Percentiles rank a stretch among this genome's conserved stretches.
Evolutionary conservation across 2,797 vertebrate species (phyloP).

Genomic region (Zenarchopterus dispar): DNA sequence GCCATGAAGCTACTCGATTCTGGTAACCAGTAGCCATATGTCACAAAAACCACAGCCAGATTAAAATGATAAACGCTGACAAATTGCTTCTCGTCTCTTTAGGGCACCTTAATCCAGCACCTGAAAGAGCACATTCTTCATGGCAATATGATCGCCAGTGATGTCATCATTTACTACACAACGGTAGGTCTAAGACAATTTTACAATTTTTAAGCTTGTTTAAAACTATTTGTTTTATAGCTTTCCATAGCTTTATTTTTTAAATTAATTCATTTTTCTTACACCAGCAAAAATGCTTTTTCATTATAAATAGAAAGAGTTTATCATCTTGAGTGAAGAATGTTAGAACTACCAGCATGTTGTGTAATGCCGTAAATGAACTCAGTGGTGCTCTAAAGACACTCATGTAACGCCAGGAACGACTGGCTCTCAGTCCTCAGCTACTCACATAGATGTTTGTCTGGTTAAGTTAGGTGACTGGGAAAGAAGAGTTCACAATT

Average conservation of each 20-base stretch:
- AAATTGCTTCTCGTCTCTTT: conserved; percentile 15
- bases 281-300: neutral
- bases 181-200: conserved; percentile 81
- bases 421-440: no score
- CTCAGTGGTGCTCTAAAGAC: no score
- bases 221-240: neutral
- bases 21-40: neutral
- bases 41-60: neutral
- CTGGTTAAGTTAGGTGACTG: no score
- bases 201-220: neutral
- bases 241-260: neutral
- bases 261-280: neutral
- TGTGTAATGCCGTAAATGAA: no score
- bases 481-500: no score
- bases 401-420: no score
- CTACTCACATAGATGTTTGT: no score
- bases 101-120: conserved; percentile 96
- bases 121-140: conserved; percentile 95
- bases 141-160: conserved; percentile 88
- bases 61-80: neutral
- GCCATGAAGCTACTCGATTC: no score
- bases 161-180: conserved; percentile 94
- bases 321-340: no score
- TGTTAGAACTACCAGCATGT: no score
- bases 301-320: no score